Percentiles rank a stretch among this genome's conserved stretches.
phyloP scores from a whole-genome alignment of 2,113 vertebrate species.

The Herpetotheres cachinnans region DNA sequence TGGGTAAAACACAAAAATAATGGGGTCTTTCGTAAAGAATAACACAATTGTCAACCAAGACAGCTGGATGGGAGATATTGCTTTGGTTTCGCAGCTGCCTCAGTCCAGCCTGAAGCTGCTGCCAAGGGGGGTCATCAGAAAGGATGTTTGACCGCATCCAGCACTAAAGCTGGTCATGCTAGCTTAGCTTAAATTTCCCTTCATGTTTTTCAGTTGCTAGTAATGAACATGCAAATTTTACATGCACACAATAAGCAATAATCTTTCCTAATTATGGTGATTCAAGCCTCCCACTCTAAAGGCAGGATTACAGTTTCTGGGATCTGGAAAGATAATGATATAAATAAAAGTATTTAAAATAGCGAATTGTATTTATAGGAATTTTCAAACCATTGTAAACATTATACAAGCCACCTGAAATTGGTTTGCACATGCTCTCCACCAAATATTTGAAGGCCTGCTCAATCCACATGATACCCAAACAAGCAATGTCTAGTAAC shows the following conservation, averaged over 20 bases:
- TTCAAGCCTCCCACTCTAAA: not conserved
- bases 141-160: accelerated
- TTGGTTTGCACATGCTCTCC: not conserved
- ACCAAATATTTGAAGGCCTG: not conserved
- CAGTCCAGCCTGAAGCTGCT: not conserved
- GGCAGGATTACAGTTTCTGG: not conserved
- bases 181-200: not conserved
- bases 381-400: not conserved
- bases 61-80: not conserved
- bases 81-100: not conserved
- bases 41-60: not conserved
- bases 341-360: not conserved
- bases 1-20: not conserved
- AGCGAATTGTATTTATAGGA: not conserved
- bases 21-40: not conserved
- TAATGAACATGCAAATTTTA: not conserved
- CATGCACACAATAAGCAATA: not conserved
- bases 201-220: not conserved
- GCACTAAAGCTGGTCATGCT: not conserved
- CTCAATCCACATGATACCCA: not conserved
- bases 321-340: not conserved
- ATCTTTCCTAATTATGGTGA: not conserved
- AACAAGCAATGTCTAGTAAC: not conserved
- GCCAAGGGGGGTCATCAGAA: not conserved
- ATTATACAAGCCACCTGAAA: not conserved